Percentiles rank a stretch among this genome's conserved stretches.
These are phyloP conservation scores for Pteruthius melanotis DNA, from an alignment of 2,113 vertebrate genomes.

Conservation along the genomic window DNA sequence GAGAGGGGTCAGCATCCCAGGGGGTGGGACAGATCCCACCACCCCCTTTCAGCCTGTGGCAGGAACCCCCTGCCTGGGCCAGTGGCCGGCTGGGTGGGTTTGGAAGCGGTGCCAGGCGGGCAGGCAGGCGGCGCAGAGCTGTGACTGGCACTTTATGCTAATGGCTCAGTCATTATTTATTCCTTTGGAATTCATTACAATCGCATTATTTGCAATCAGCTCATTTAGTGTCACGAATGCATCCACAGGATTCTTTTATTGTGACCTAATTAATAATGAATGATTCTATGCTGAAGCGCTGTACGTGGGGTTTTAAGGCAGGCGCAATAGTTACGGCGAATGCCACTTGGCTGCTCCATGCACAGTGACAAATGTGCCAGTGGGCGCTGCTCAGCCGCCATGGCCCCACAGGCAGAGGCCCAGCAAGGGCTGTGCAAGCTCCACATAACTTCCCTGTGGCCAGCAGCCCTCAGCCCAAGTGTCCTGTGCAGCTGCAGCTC, in stretches of 20 bases:
- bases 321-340: neutral
- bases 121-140: slow-evolving; percentile 19
- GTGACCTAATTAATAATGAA: slow-evolving; percentile 24
- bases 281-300: neutral
- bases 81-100: neutral
- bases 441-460: rapidly evolving
- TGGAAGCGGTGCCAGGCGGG: slow-evolving; percentile 3
- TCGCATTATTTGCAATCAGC: neutral
- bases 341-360: rapidly evolving
- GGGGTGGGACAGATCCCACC: rapidly evolving
- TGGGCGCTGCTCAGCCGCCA: rapidly evolving
- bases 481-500: neutral
- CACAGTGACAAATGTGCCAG: rapidly evolving
- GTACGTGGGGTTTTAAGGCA: neutral
- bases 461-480: neutral
- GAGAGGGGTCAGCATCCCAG: neutral
- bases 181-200: slow-evolving; percentile 44
- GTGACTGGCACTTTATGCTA: slow-evolving; percentile 47
- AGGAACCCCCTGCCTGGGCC: neutral
- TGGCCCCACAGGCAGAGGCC: neutral
- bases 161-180: slow-evolving; percentile 27
- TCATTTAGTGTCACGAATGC: neutral
- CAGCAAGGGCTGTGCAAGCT: neutral
- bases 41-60: neutral
- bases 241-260: neutral